Conservation (phyloP, 2,888 invertebrate species). For the Deilephila elpenor region DNA sequence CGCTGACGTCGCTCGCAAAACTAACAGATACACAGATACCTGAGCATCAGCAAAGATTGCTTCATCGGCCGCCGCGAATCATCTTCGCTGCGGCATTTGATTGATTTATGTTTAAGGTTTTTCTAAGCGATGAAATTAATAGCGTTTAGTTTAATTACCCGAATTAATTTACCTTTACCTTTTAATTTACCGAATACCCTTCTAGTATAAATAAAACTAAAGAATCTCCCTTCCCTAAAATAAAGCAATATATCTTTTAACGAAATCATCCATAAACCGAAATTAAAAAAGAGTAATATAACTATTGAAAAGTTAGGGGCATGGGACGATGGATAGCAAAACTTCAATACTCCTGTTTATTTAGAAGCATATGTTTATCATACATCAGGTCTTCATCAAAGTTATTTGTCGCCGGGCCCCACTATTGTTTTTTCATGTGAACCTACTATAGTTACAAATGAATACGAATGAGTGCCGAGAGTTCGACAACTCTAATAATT, state of each 20-base stretch:
- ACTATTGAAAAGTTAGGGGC: neutral
- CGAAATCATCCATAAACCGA: too few relatives aligned
- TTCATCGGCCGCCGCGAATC: constrained; percentile 42
- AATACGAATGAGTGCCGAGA: constrained; percentile 64
- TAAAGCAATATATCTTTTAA: too few relatives aligned
- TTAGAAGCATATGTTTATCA: constrained; percentile 9
- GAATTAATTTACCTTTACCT: too few relatives aligned
- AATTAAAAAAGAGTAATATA: too few relatives aligned
- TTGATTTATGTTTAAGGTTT: constrained; percentile 4
- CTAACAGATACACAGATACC: constrained; percentile 68
- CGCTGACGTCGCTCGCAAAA: constrained; percentile 71
- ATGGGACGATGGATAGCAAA: neutral
- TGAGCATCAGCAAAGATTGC: constrained; percentile 51
- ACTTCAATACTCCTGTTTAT: neutral
- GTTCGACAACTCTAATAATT: constrained; percentile 66
- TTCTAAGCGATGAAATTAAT: neutral
- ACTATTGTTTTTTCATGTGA: constrained; percentile 63
- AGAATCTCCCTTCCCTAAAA: too few relatives aligned
- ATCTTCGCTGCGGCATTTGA: constrained; percentile 37
- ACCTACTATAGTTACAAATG: constrained; percentile 62
- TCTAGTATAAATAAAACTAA: neutral
- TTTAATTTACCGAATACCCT: too few relatives aligned
- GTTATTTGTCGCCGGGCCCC: constrained; percentile 49
- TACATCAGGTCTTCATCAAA: constrained; percentile 40
- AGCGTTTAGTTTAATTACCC: too few relatives aligned